Evolutionary conservation across 2,797 vertebrate genomes (phyloP).

Genomic region (Carapus acus): DNA sequence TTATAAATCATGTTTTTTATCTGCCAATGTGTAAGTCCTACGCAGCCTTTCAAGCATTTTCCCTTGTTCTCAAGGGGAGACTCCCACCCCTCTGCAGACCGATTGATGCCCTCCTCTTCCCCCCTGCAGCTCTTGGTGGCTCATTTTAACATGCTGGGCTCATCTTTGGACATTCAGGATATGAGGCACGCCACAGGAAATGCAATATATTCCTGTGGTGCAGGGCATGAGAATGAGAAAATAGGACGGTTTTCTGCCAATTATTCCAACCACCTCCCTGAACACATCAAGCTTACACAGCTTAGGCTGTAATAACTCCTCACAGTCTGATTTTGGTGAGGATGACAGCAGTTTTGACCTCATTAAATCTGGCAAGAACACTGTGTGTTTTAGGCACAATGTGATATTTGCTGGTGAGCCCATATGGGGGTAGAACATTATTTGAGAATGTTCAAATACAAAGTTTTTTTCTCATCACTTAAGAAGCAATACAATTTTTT

Average conservation of each 20-base stretch:
- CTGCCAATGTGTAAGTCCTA: background rate
- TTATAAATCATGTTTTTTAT: background rate
- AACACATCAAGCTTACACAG: slow-evolving; percentile 29
- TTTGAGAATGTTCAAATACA: slow-evolving; percentile 25
- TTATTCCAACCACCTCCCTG: slow-evolving; percentile 44
- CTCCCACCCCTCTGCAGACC: slow-evolving; percentile 1
- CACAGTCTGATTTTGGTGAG: slow-evolving; percentile 28
- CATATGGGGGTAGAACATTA: slow-evolving; percentile 30
- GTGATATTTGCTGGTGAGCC: slow-evolving; percentile 14
- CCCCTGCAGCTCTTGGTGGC: background rate
- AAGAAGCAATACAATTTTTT: no score
- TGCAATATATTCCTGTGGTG: slow-evolving; percentile 83
- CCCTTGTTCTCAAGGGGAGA: background rate
- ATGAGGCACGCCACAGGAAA: slow-evolving; percentile 82
- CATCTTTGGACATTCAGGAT: slow-evolving; percentile 74
- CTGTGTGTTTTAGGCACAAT: slow-evolving; percentile 19
- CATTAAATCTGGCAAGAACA: slow-evolving; percentile 36
- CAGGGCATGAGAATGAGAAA: slow-evolving; percentile 74
- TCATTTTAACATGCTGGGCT: background rate
- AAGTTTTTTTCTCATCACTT: slow-evolving; percentile 3
- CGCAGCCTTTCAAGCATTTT: background rate
- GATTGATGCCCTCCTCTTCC: background rate
- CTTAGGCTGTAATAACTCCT: slow-evolving; percentile 23
- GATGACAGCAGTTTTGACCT: slow-evolving; percentile 54
- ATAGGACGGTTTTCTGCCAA: slow-evolving; percentile 57